Percentiles rank a stretch among this genome's conserved stretches.
phyloP scores from a whole-genome alignment of 1,140 invertebrate genomes.

The Gonatopus flavifemur region DNA sequence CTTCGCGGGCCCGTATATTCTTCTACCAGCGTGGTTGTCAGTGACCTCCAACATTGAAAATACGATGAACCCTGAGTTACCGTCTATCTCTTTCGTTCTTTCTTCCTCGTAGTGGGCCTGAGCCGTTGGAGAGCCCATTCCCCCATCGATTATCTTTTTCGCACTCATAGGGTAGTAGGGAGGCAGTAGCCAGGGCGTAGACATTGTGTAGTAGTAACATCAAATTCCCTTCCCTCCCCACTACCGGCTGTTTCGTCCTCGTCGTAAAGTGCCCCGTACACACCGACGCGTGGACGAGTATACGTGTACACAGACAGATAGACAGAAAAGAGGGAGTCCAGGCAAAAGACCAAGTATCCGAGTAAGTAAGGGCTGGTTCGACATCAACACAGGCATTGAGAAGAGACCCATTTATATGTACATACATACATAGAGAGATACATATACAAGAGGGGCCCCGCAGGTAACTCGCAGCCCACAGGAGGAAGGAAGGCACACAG shows the following conservation, averaged over 20 bases:
- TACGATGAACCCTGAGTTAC: conserved; percentile 60
- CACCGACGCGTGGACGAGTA: too few relatives aligned
- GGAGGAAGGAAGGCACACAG: too few relatives aligned
- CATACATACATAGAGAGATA: background rate
- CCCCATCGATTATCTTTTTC: conserved; percentile 31
- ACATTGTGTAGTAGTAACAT: conserved; percentile 51
- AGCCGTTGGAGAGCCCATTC: conserved; percentile 9
- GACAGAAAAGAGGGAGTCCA: conserved; percentile 1
- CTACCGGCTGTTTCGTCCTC: background rate
- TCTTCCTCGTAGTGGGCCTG: background rate
- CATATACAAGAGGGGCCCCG: conserved; percentile 17
- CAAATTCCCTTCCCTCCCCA: background rate
- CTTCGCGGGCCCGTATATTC: conserved; percentile 13
- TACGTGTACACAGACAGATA: conserved; percentile 15
- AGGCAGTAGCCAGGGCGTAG: conserved; percentile 46
- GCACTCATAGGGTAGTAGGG: conserved; percentile 39
- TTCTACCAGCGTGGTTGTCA: conserved; percentile 52
- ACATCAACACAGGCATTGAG: too few relatives aligned
- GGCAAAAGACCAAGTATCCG: background rate
- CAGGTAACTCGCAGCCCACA: conserved; percentile 57
- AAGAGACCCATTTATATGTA: background rate
- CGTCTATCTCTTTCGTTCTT: conserved; percentile 12
- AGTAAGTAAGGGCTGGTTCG: conserved; percentile 52
- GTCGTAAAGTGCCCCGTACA: conserved; percentile 26
- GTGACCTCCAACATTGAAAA: conserved; percentile 67